Evolutionary conservation across 2,797 vertebrate genomes (phyloP), one percentile per base, ranked within the genome.

Genomic region (Prionace glauca): DNA sequence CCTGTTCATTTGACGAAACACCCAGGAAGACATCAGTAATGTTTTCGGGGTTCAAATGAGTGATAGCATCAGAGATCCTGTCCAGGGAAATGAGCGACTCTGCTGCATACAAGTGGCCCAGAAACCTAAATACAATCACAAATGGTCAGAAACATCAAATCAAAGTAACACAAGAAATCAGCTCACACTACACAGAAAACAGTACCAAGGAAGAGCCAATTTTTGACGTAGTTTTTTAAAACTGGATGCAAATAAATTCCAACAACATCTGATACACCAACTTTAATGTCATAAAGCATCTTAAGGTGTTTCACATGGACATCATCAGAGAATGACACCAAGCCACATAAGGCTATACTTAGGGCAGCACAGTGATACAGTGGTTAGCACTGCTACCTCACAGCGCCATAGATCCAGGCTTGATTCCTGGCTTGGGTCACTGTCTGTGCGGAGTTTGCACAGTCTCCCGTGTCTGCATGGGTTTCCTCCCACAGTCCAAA

Each of bases 71-170:
- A 18, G 99, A 99, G 97, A 99, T 99, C 97, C 98, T 98, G 98
- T 99, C 99, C 96, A 99, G 97, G 96, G 99, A 99, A 97, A 99
- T 99, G 96, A 99, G 99, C 93, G 99, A 99, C 97, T 99, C 99
- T 96, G 99, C 99, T 41, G 99, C 99, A 60, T 99, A 99, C 94
- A 99, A 98, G 97, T 99, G 99, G 96, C 99, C 99, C 5, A 99
- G 97, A 97, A 99, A 99, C 97, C 99, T 99, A 95, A 84, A 69
- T 26, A 60, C 26, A 81, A 95, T 86, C 20, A 50, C 41, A 91
- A 62, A 90, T 9, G 24, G 81, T 96, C 72, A 96, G 72, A 96
- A 95, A 96, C 32, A 95, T 95, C 96, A 36, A 36, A 62, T 20
- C n/a, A 77, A 90, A 92, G 20, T 45, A 94, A 94, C 96, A 60